These are phyloP conservation scores for Burhinus bistriatus DNA, from an alignment of 2,113 vertebrate species.

Conservation along the genomic window DNA sequence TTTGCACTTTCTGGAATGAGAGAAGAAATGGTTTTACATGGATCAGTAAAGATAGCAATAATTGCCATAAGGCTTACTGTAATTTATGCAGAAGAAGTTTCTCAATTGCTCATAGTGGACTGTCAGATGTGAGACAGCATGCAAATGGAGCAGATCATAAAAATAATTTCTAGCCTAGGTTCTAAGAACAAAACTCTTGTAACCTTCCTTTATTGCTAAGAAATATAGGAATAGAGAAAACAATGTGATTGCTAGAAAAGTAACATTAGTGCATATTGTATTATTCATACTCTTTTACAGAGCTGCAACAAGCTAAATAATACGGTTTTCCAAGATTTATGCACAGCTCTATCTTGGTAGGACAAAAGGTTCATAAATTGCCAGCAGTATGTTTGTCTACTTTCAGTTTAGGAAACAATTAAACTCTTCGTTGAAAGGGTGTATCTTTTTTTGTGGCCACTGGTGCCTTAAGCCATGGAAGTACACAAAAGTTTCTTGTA, in stretches of 20 bases:
- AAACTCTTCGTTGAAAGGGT: background rate
- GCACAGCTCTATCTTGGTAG: background rate
- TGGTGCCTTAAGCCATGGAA: background rate
- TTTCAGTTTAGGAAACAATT: background rate
- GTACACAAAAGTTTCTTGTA: background rate
- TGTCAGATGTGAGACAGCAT: conserved; percentile 61
- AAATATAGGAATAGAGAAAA: conserved; percentile 3
- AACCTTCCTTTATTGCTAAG: conserved; percentile 26
- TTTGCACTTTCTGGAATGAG: conserved; percentile 47
- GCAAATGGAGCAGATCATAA: conserved; percentile 53
- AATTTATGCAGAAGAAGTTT: conserved; percentile 62
- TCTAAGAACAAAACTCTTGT: conserved; percentile 39
- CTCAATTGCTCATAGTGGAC: conserved; percentile 62
- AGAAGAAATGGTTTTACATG: conserved; percentile 57
- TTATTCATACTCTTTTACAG: conserved; percentile 3
- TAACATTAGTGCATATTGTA: background rate
- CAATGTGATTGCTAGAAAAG: background rate
- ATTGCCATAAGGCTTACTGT: conserved; percentile 58
- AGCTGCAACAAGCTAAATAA: conserved; percentile 2
- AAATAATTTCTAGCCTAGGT: conserved; percentile 52
- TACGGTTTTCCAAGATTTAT: conserved; percentile 2
- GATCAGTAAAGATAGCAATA: conserved; percentile 65
- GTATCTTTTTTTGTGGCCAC: background rate
- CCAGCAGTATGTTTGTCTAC: background rate
- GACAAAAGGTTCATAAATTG: conserved; percentile 22